phyloP scores from a whole-genome alignment of 37 sponge, comb jelly and placozoan species.

The Petrosia ficiformis region DNA sequence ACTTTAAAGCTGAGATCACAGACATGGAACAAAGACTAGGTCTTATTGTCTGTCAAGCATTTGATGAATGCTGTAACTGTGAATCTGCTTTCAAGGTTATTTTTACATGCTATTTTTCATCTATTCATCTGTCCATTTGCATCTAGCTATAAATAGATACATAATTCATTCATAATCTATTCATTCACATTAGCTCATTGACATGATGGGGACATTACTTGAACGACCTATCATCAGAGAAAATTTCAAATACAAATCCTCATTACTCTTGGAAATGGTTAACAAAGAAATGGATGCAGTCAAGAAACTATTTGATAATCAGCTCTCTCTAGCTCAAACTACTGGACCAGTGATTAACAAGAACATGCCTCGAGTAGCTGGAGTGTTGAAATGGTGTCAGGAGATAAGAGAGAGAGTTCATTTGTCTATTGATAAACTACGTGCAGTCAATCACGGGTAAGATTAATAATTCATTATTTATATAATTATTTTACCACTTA shows the following conservation, averaged over 20 bases:
- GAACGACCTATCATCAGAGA: slow-evolving; percentile 83
- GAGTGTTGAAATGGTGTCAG: slow-evolving; percentile 86
- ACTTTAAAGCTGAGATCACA: slow-evolving; percentile 62
- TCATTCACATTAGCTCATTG: slow-evolving; percentile 92
- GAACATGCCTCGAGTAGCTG: slow-evolving; percentile 97
- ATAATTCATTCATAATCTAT: not conserved
- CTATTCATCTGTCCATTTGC: not conserved
- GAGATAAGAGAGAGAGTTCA: slow-evolving; percentile 82
- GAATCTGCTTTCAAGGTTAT: slow-evolving; percentile 81
- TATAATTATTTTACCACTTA: no score
- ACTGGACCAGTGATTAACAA: slow-evolving; percentile 74
- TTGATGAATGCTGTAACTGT: slow-evolving; percentile 91
- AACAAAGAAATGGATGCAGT: slow-evolving; percentile 77
- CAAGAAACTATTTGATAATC: slow-evolving; percentile 84
- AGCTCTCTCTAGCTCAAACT: slow-evolving; percentile 34
- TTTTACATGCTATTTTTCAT: no score
- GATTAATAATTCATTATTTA: not conserved
- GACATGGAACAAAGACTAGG: slow-evolving; percentile 83
- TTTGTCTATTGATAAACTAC: slow-evolving; percentile 62
- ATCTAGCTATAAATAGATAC: not conserved
- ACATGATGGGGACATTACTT: slow-evolving; percentile 86
- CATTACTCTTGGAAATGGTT: slow-evolving; percentile 73
- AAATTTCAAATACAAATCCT: slow-evolving; percentile 89
- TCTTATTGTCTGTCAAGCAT: slow-evolving; percentile 82
- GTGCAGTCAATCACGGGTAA: slow-evolving; percentile 75